These are phyloP conservation scores for Amphiduros pacificus DNA, from an alignment of 2,888 invertebrate genomes.

Conservation along the genomic window DNA sequence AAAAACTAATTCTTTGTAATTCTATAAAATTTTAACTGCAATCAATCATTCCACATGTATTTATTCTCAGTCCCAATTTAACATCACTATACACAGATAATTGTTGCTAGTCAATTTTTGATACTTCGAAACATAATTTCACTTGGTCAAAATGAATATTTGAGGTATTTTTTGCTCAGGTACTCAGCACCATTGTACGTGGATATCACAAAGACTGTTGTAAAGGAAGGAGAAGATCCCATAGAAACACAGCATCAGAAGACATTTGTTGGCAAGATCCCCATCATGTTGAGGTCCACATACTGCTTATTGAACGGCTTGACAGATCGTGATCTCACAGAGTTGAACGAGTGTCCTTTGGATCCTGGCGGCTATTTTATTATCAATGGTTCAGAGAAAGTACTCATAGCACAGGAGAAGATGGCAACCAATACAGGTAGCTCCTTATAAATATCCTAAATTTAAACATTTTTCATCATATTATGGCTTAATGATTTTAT, in stretches of 20 bases:
- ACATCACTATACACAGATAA: too few species aligned
- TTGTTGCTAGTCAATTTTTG: too few species aligned
- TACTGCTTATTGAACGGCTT: slow-evolving; percentile 93
- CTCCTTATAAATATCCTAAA: too few species aligned
- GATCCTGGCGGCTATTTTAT: slow-evolving; percentile 99
- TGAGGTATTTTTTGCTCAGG: slow-evolving; percentile 38
- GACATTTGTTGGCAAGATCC: slow-evolving; percentile 85
- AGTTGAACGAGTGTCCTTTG: slow-evolving; percentile 97
- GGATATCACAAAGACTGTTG: slow-evolving; percentile 95
- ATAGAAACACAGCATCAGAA: slow-evolving; percentile 75
- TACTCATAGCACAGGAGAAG: slow-evolving; percentile 98
- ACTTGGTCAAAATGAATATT: too few species aligned
- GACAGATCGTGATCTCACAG: slow-evolving; percentile 97
- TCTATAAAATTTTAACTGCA: too few species aligned
- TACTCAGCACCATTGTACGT: slow-evolving; percentile 99
- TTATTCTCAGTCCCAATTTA: too few species aligned
- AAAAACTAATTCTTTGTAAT: too few species aligned
- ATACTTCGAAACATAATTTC: too few species aligned
- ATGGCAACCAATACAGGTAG: slow-evolving; percentile 95
- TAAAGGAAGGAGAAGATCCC: slow-evolving; percentile 83
- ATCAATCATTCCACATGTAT: too few species aligned
- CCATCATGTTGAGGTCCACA: slow-evolving; percentile 97
- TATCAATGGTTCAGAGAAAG: slow-evolving; percentile 98
- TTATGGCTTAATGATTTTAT: too few species aligned
- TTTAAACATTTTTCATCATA: too few species aligned